Percentiles rank a stretch among this genome's conserved stretches.
Evolutionary conservation across 1,140 invertebrate genomes (phyloP).

Genomic region (Tetranychus cinnabarinus): DNA sequence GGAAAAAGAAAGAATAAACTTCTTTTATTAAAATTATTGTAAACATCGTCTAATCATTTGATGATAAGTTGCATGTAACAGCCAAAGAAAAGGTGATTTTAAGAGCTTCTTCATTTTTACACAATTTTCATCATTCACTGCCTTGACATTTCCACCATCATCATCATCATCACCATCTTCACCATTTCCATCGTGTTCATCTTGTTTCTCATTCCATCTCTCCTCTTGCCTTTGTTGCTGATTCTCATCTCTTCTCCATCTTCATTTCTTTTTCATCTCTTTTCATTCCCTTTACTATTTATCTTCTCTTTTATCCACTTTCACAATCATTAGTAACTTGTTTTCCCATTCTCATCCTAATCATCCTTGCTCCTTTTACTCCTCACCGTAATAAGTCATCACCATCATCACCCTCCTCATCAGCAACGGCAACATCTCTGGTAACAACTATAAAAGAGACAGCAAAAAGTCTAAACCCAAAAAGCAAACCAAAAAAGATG

Average conservation of each 20-base stretch:
- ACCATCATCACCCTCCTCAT: no score
- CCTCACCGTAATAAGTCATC: no score
- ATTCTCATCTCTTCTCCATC: neutral
- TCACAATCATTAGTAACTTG: neutral
- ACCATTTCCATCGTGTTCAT: neutral
- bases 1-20: no score
- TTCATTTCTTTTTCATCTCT: neutral
- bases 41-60: no score
- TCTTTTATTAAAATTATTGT: no score
- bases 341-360: neutral
- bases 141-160: neutral
- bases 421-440: no score
- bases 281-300: neutral
- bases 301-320: neutral
- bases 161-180: neutral
- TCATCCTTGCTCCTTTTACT: neutral
- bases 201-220: neutral
- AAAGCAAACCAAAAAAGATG: no score
- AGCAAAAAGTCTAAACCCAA: no score
- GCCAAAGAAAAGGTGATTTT: neutral
- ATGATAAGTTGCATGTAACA: neutral
- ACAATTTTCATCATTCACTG: neutral
- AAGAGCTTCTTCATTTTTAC: neutral
- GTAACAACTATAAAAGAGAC: no score
- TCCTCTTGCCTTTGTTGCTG: neutral